phyloP scores from a whole-genome alignment of 2,888 invertebrate species.

The Lepeophtheirus nordmannii region DNA sequence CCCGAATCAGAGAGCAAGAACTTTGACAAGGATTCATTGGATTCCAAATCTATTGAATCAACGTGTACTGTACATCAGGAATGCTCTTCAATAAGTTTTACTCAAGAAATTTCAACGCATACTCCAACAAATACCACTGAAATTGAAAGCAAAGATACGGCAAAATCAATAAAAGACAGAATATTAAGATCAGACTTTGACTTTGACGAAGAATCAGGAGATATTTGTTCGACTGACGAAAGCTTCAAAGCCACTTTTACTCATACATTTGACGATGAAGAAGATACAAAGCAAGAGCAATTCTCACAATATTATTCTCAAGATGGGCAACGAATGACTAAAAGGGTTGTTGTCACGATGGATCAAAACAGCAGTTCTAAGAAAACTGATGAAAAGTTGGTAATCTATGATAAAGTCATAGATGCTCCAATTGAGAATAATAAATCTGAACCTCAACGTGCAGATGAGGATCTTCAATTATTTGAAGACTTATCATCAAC shows the following conservation, averaged over 20 bases:
- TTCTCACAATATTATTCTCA: slow-evolving; percentile 6
- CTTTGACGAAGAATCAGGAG: neutral
- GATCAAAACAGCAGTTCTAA: slow-evolving; percentile 4
- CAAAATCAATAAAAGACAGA: neutral
- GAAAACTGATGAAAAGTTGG: slow-evolving; percentile 1
- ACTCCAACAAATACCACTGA: neutral
- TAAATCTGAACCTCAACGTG: neutral
- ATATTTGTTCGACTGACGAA: neutral
- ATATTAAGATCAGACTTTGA: neutral
- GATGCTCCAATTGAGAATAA: slow-evolving; percentile 8
- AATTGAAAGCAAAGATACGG: neutral
- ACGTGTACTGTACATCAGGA: neutral
- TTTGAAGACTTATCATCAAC: slow-evolving; percentile 4
- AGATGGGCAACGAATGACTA: neutral
- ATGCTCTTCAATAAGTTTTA: neutral
- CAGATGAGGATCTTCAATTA: slow-evolving; percentile 6
- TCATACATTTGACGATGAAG: slow-evolving; percentile 1
- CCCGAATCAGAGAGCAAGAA: neutral
- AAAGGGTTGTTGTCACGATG: slow-evolving; percentile 2
- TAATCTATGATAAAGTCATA: slow-evolving; percentile 4
- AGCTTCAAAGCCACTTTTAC: neutral
- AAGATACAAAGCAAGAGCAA: neutral
- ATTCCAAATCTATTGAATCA: neutral
- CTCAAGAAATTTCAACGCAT: neutral
- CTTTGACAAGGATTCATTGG: neutral